These are phyloP conservation scores for Yponomeuta plumbellus DNA, from an alignment of 2,888 invertebrate genomes.

Conservation along the genomic window DNA sequence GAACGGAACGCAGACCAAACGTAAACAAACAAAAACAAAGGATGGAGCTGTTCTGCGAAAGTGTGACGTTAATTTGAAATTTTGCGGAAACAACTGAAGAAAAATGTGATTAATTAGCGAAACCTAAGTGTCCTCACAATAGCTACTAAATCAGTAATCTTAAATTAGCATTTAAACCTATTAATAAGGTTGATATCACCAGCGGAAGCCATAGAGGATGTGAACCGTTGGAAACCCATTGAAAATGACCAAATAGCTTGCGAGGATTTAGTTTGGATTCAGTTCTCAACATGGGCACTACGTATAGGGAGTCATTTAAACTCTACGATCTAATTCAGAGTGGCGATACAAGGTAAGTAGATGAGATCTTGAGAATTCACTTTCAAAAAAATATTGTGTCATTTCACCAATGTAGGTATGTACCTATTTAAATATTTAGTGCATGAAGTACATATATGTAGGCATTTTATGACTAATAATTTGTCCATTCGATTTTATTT, in stretches of 20 bases:
- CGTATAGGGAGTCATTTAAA: constrained; percentile 65
- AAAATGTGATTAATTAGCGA: constrained; percentile 25
- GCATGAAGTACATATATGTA: no score
- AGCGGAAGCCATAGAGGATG: constrained; percentile 48
- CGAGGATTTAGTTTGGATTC: constrained; percentile 34
- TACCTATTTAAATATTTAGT: no score
- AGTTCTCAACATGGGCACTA: constrained; percentile 55
- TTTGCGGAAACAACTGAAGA: constrained; percentile 44
- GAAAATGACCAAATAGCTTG: constrained; percentile 34
- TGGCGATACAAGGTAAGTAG: constrained; percentile 74
- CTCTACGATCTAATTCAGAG: constrained; percentile 80
- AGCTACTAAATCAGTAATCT: not conserved
- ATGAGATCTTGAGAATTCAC: not conserved
- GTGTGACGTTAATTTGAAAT: constrained; percentile 61
- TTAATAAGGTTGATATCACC: constrained; percentile 5
- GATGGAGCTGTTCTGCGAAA: constrained; percentile 23
- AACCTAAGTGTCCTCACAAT: not conserved
- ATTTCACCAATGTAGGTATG: no score
- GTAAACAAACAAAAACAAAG: constrained; percentile 21
- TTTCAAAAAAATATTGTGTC: not conserved
- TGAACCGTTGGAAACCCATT: constrained; percentile 47
- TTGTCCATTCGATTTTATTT: no score
- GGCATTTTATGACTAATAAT: no score
- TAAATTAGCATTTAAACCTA: not conserved
- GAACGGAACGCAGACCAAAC: constrained; percentile 25